Evolutionary conservation across 2,888 invertebrate genomes (phyloP), one percentile per base, ranked within the genome.

Genomic region (Clepsis dumicolana): DNA sequence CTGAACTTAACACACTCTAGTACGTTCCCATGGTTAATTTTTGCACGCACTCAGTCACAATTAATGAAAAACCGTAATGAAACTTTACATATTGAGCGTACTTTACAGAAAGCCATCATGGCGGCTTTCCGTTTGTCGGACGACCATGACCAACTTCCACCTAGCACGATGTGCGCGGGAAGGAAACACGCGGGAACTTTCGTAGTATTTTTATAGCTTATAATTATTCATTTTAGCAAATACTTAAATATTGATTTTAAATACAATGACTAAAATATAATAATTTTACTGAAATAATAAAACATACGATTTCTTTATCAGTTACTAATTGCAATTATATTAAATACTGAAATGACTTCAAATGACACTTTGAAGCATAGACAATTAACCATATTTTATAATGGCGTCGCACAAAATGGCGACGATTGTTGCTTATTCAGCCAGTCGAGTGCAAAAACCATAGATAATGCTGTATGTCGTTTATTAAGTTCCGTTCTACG

Each of bases 41-140:
- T 95, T 95, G 94, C 95, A 94, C 95, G 90, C 95, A 95, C 95
- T 95, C 95, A 95, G 95, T 96, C 95, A 96, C 95, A 95, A 96
- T 95, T 95, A 95, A 94, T 94, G 95, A 95, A 95, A 95, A 95
- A 95, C 95, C 95, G 94, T 94, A 94, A 94, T 94, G 95, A 95
- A 95, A 95, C 94, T 95, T 95, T 95, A 94, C 95, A 95, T 95
- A 95, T 95, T 94, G 94, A 94, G 94, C 95, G 95, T 95, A 94
- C 95, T 95, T 94, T 94, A 94, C 95, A 94, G 95, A 95, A 96
- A 96, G 96, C 96, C 96, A 96, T 96, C 96, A 96, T 96, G 96
- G 96, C 96, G 96, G 96, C 95, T 93, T 94, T 93, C 94, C 93
- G 94, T 93, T 94, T 94, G 91, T 90, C 93, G 91, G 87, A 93